Evolutionary conservation across 2,888 invertebrate genomes (phyloP).

Genomic region (Pharmacophagus antenor): DNA sequence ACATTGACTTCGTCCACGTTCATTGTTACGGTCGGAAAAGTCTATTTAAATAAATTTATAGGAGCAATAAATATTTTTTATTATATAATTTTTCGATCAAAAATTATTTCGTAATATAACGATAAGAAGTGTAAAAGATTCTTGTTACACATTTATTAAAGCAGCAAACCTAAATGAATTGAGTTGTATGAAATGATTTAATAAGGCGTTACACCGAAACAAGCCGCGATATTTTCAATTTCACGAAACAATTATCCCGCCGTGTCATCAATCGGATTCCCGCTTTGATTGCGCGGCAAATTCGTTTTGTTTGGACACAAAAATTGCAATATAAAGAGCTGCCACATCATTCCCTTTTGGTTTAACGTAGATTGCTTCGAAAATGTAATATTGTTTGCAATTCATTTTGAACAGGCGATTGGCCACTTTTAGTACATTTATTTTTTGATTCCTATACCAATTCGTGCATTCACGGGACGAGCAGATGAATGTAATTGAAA

Average conservation of each 20-base stretch:
- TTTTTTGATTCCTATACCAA: slow-evolving; percentile 63
- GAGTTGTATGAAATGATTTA: slow-evolving; percentile 35
- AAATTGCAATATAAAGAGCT: slow-evolving; percentile 81
- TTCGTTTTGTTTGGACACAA: slow-evolving; percentile 81
- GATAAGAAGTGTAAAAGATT: not conserved
- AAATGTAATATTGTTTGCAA: slow-evolving; percentile 80
- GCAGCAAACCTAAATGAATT: too few species aligned
- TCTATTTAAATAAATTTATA: slow-evolving; percentile 21
- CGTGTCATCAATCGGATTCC: slow-evolving; percentile 80
- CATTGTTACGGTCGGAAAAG: slow-evolving; percentile 10
- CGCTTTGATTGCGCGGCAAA: slow-evolving; percentile 81
- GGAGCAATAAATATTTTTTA: slow-evolving; percentile 16
- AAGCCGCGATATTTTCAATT: slow-evolving; percentile 75
- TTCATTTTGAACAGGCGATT: slow-evolving; percentile 76
- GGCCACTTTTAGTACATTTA: slow-evolving; percentile 70
- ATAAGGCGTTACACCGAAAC: slow-evolving; percentile 64
- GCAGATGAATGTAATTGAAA: slow-evolving; percentile 51
- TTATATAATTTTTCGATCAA: slow-evolving; percentile 4
- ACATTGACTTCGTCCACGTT: slow-evolving; percentile 24
- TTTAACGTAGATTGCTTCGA: slow-evolving; percentile 79
- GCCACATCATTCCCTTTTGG: slow-evolving; percentile 81
- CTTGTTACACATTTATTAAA: not conserved
- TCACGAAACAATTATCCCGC: slow-evolving; percentile 80
- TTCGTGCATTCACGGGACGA: slow-evolving; percentile 54
- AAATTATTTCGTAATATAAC: not conserved